These are phyloP conservation scores for Petrosia ficiformis DNA, from an alignment of 37 sponge, comb jelly and placozoan species.

Conservation along the genomic window DNA sequence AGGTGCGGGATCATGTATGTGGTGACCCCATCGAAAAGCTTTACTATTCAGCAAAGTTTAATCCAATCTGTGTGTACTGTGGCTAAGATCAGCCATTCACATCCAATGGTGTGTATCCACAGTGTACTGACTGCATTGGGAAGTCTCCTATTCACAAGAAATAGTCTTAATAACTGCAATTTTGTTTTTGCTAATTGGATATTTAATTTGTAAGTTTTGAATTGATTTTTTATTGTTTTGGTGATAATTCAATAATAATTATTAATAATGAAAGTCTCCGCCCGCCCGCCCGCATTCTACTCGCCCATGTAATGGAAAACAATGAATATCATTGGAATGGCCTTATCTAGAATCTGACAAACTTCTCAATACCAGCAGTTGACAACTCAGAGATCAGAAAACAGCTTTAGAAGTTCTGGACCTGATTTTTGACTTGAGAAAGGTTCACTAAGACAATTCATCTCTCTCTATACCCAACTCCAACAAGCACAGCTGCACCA, in stretches of 20 bases:
- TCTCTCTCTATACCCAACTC: no score
- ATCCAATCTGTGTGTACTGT: constrained; percentile 52
- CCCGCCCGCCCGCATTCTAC: neutral
- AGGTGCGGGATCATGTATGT: constrained; percentile 3
- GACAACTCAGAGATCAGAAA: no score
- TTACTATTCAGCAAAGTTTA: constrained; percentile 50
- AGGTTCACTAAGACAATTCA: no score
- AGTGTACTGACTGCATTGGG: constrained; percentile 1
- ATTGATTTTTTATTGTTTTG: no score
- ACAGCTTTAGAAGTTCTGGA: no score
- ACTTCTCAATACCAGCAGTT: no score
- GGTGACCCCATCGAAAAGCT: constrained; percentile 40
- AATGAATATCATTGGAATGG: neutral
- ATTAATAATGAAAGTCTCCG: neutral
- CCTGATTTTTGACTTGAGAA: no score
- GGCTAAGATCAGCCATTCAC: constrained; percentile 12
- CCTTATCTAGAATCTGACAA: neutral
- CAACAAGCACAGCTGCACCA: no score
- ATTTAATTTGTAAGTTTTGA: no score
- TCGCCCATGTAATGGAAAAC: neutral
- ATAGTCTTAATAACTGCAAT: neutral
- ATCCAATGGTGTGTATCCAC: constrained; percentile 16
- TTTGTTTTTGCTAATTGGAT: neutral
- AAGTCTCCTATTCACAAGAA: neutral
- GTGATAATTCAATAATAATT: neutral